These are phyloP conservation scores for Lepidochitona cinerea DNA, from an alignment of 2,888 invertebrate species.

Conservation along the genomic window DNA sequence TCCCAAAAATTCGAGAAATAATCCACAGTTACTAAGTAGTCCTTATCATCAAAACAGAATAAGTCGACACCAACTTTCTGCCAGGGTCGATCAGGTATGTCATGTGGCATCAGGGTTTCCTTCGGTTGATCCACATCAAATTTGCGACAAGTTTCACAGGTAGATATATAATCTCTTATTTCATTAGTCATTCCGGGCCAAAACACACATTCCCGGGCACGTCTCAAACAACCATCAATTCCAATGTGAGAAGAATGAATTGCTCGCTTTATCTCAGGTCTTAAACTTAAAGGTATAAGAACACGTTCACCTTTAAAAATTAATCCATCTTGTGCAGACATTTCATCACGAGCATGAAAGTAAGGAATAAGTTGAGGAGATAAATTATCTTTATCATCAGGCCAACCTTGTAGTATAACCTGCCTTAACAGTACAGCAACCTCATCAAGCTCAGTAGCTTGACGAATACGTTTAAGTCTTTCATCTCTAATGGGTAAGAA, in stretches of 20 bases:
- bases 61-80: background rate
- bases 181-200: background rate
- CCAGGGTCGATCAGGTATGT: background rate
- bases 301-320: conserved; percentile 15
- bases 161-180: background rate
- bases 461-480: background rate
- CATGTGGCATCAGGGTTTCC: background rate
- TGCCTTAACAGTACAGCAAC: conserved; percentile 4
- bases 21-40: too few relatives aligned
- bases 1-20: too few relatives aligned
- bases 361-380: conserved; percentile 8
- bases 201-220: background rate
- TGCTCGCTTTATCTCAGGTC: background rate
- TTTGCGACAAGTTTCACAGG: background rate
- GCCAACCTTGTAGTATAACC: conserved; percentile 20
- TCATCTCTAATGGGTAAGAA: background rate
- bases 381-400: background rate
- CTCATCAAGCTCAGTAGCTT: conserved; percentile 9
- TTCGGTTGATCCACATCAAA: background rate
- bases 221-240: conserved; percentile 8
- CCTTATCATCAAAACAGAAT: too few relatives aligned
- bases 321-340: conserved; percentile 20
- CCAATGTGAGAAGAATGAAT: conserved; percentile 13
- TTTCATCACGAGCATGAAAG: conserved; percentile 17
- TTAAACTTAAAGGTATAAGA: conserved; percentile 4